Evolutionary conservation across 2,888 invertebrate species (phyloP), one percentile per base, ranked within the genome.

Genomic region (Limnephilus auricula): DNA sequence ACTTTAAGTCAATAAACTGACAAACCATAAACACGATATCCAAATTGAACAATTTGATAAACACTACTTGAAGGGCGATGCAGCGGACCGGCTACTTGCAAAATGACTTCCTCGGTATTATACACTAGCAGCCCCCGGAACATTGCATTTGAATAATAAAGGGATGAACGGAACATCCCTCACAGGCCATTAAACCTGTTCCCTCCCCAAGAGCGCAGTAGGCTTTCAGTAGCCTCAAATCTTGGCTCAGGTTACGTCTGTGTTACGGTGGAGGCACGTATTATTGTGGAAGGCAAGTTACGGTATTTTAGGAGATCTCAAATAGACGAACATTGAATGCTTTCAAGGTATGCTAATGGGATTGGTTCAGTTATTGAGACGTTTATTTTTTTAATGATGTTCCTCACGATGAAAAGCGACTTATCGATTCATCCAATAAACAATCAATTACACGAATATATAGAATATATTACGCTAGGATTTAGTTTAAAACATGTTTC

Each of bases 81-180:
- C 50, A 86, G n/a, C 31, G 45, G 86, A 86, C 45, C 50, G 4
- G 50, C 65, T 45, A 80, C 31, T 89, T 79, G 45, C 45, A 80
- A 30, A n/a, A 50, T 80, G 40, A 89, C 78, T 78, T 80, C 79
- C 89, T 80, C 25, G 6, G n/a, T 40, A 89, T 80, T 89, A 89
- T 89, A 50, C 80, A 45, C 40, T 78, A 31, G 45, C 89, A n/a
- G 45, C 78, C 86, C 40, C 32, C 89, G 50, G 85, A 79, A 30
- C 91, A 86, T 89, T 92, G 91, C 90, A 92, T 92, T 92, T 92
- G 92, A 91, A 92, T 92, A 91, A 92, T 92, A 92, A 91, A 91
- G 92, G 91, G 91, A 79, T 88, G 87, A 30, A 79, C 80, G 18
- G 87, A 30, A 79, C 80, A 31, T 40, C 45, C 89, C 50, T 89